Evolutionary conservation across 2,797 vertebrate species (phyloP).

Genomic region (Melanotaenia trifasciata): DNA sequence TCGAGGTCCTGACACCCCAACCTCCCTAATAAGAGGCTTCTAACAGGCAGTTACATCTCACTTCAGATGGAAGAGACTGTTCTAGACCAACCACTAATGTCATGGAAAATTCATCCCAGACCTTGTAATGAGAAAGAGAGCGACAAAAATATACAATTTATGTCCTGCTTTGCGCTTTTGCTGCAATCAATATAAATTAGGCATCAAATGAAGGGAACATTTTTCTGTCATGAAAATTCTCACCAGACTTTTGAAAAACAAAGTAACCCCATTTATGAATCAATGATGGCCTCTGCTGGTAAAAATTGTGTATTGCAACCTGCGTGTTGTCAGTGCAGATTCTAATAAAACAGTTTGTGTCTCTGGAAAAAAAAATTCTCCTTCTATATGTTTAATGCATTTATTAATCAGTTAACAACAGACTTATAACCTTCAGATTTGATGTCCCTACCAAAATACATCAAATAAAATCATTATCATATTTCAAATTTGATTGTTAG

Average conservation of each 20-base stretch:
- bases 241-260: not conserved
- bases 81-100: constrained; percentile 46
- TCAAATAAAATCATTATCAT: constrained; percentile 6
- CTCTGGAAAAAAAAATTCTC: not conserved
- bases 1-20: constrained; percentile 49
- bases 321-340: not conserved
- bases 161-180: not conserved
- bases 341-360: not conserved
- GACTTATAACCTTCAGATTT: not conserved
- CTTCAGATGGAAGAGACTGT: constrained; percentile 40
- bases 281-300: constrained; percentile 64
- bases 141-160: constrained; percentile 22
- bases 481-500: constrained; percentile 15
- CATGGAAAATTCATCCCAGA: constrained; percentile 30
- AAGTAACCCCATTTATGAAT: constrained; percentile 15
- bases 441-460: not conserved
- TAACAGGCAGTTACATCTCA: constrained; percentile 66
- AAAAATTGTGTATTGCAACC: constrained; percentile 38
- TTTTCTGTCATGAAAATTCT: not conserved
- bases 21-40: constrained; percentile 62
- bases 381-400: not conserved
- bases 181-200: not conserved
- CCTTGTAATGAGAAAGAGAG: not conserved
- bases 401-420: not conserved
- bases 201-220: not conserved